Evolutionary conservation across 2,888 invertebrate genomes (phyloP).

Genomic region (Pollenia amentaria): DNA sequence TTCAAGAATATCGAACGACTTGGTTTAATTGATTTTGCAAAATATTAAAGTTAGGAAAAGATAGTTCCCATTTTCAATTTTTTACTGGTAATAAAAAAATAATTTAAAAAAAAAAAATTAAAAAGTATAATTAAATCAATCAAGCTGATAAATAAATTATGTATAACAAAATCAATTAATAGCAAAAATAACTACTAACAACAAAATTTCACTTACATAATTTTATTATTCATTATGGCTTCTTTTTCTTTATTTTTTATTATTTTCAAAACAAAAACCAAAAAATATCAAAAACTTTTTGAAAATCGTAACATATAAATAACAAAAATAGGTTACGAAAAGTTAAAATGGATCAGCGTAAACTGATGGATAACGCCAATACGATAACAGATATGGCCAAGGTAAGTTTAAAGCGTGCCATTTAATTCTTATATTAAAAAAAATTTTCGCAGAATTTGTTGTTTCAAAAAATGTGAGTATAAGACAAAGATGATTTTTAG

Average conservation of each 20-base stretch:
- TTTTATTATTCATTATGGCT: conserved; percentile 71
- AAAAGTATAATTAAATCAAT: too few relatives aligned
- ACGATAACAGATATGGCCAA: conserved; percentile 99
- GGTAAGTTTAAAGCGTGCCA: conserved; percentile 87
- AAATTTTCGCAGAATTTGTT: conserved; percentile 29
- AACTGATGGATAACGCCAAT: conserved; percentile 99
- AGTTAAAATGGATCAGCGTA: conserved; percentile 99
- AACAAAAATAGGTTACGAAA: conserved; percentile 92
- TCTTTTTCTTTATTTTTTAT: conserved; percentile 70
- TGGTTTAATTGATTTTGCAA: too few relatives aligned
- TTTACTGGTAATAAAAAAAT: too few relatives aligned
- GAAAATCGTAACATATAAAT: conserved; percentile 53
- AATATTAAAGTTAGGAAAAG: too few relatives aligned
- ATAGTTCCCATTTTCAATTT: too few relatives aligned
- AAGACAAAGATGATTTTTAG: conserved; percentile 19
- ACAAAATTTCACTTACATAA: conserved; percentile 38
- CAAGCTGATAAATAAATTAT: conserved; percentile 6
- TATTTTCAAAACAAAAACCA: conserved; percentile 66
- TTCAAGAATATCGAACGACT: too few relatives aligned
- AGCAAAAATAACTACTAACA: conserved; percentile 35
- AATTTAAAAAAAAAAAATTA: too few relatives aligned
- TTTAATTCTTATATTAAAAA: background rate
- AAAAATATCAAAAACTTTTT: conserved; percentile 37
- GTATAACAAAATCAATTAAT: conserved; percentile 14
- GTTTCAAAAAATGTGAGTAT: conserved; percentile 13